phyloP scores from a whole-genome alignment of 2,113 vertebrate genomes.

The Malurus cyaneus region DNA sequence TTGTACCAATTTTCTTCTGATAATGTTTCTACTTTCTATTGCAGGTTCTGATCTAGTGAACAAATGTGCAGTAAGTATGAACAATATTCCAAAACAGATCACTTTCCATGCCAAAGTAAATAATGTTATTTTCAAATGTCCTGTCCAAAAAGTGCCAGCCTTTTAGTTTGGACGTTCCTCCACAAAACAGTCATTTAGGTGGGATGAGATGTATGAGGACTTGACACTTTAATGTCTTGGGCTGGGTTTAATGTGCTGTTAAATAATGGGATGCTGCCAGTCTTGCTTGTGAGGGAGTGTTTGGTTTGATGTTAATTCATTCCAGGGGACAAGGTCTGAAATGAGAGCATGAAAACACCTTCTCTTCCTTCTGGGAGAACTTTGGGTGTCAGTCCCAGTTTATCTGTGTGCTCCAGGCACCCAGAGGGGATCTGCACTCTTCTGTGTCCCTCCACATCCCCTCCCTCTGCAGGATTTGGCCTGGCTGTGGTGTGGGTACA shows the following conservation, averaged over 20 bases:
- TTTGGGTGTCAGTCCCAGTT: not conserved
- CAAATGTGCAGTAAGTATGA: constrained; percentile 40
- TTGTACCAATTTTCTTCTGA: not conserved
- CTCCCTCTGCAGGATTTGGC: not conserved
- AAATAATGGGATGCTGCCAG: not conserved
- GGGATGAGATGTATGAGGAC: not conserved
- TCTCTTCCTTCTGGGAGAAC: not conserved
- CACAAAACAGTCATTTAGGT: not conserved
- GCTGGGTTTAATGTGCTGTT: not conserved
- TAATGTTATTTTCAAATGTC: not conserved
- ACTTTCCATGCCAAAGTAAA: not conserved
- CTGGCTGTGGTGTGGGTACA: not conserved
- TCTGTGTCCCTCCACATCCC: not conserved
- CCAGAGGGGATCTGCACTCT: not conserved
- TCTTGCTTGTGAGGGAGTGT: not conserved
- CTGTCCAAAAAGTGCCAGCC: not conserved
- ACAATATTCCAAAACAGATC: not conserved
- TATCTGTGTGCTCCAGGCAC: not conserved
- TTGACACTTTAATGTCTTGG: not conserved
- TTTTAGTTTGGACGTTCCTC: not conserved
- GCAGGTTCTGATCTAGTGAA: constrained; percentile 23
- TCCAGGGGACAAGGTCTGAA: not conserved
- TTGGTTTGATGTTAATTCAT: not conserved
- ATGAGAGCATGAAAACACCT: not conserved
- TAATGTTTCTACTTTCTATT: not conserved